Conservation (phyloP, 1,140 invertebrate species). For the Belonocnema kinseyi region DNA sequence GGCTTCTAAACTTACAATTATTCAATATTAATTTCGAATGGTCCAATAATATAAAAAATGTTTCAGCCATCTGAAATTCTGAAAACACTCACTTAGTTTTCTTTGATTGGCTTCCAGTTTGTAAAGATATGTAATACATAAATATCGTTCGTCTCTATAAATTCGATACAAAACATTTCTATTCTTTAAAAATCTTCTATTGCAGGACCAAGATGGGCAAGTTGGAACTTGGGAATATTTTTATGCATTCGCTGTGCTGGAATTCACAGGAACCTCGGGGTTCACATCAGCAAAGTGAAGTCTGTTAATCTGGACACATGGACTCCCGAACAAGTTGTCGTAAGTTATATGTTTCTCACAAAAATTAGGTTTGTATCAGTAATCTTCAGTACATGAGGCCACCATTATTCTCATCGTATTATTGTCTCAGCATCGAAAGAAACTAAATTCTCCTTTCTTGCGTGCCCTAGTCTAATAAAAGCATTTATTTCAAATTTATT, state of each 20-base stretch:
- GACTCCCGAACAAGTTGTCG: constrained; percentile 98
- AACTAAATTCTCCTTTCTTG: too few species aligned
- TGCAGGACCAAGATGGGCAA: constrained; percentile 97
- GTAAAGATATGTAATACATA: too few species aligned
- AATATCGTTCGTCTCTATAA: too few species aligned
- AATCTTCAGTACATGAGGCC: not conserved
- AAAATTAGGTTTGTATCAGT: not conserved
- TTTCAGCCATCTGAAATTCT: too few species aligned
- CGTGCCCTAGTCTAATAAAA: too few species aligned
- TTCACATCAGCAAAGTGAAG: constrained; percentile 98
- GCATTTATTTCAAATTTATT: not conserved
- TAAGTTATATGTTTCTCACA: constrained; percentile 59
- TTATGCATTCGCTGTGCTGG: constrained; percentile 98
- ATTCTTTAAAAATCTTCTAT: constrained; percentile 38
- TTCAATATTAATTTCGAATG: too few species aligned
- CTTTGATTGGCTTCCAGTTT: too few species aligned
- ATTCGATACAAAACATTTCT: too few species aligned
- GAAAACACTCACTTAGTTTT: too few species aligned
- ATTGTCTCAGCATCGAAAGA: not conserved
- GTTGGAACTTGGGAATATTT: constrained; percentile 99
- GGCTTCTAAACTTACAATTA: too few species aligned
- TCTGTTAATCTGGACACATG: constrained; percentile 98
- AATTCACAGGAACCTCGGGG: constrained; percentile 97
- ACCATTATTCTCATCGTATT: too few species aligned
- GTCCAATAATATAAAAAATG: too few species aligned